A percentile compares a stretch with the other conserved stretches of the same genome.
Conservation (phyloP, 1,140 invertebrate genomes). For the Drosophila mojavensis region DNA sequence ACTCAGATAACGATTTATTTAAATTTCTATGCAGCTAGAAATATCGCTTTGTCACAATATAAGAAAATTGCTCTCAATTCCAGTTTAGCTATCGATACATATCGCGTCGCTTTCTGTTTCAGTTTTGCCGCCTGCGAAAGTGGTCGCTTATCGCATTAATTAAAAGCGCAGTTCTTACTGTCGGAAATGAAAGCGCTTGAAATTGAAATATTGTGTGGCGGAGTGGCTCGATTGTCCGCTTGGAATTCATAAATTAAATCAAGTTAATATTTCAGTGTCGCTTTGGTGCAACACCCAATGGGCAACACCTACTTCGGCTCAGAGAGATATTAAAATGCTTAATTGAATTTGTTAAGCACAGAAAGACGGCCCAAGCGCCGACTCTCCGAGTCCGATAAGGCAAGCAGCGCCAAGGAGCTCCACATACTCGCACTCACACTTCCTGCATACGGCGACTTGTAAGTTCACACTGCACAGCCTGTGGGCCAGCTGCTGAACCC, state of each 20-base stretch:
- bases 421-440: constrained; percentile 1
- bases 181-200: constrained; percentile 19
- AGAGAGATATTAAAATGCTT: constrained; percentile 80
- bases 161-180: constrained; percentile 14
- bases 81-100: neutral
- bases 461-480: constrained; percentile 42
- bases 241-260: constrained; percentile 81
- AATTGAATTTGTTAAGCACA: constrained; percentile 81
- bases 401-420: constrained; percentile 6
- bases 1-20: too few relatives aligned
- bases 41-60: too few relatives aligned
- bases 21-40: too few relatives aligned
- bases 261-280: constrained; percentile 83
- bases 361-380: constrained; percentile 21
- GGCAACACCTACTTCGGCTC: constrained; percentile 65
- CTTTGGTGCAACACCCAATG: constrained; percentile 40
- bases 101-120: neutral
- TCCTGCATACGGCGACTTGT: constrained; percentile 21
- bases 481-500: constrained; percentile 36
- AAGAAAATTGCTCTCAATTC: neutral
- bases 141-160: constrained; percentile 19
- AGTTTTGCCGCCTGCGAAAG: neutral
- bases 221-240: constrained; percentile 24
- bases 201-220: constrained; percentile 26
- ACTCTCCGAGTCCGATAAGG: constrained; percentile 32